Evolutionary conservation across 2,888 invertebrate species (phyloP).

Genomic region (Dicyrtoma fusca): DNA sequence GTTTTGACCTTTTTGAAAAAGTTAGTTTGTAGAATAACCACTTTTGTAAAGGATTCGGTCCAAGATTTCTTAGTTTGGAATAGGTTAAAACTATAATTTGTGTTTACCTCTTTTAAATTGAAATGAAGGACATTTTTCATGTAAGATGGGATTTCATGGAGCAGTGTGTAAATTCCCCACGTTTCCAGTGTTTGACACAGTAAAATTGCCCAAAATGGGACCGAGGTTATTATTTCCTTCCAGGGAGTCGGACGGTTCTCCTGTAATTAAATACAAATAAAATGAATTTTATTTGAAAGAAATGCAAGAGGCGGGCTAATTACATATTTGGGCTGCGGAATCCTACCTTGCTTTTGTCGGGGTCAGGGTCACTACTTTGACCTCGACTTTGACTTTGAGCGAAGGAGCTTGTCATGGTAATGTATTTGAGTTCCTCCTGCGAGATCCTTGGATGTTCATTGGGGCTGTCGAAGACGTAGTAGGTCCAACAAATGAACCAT

Average conservation of each 20-base stretch:
- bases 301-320: too few relatives aligned
- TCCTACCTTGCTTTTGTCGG: too few relatives aligned
- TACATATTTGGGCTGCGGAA: too few relatives aligned
- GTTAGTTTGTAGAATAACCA: too few relatives aligned
- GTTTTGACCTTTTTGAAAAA: too few relatives aligned
- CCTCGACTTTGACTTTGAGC: too few relatives aligned
- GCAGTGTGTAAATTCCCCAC: constrained; percentile 80
- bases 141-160: constrained; percentile 80
- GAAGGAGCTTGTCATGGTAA: constrained; percentile 51
- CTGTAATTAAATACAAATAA: too few relatives aligned
- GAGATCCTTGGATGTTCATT: constrained; percentile 74
- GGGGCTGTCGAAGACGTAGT: constrained; percentile 74
- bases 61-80: background rate
- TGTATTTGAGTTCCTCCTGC: constrained; percentile 70
- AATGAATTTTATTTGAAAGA: too few relatives aligned
- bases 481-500: constrained; percentile 81
- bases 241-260: constrained; percentile 63
- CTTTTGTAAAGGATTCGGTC: background rate
- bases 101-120: constrained; percentile 63
- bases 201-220: constrained; percentile 81
- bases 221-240: constrained; percentile 71
- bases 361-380: too few relatives aligned
- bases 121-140: constrained; percentile 83
- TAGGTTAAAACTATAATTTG: background rate
- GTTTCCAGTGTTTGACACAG: constrained; percentile 61